Conservation (phyloP, 64 coral and sea anemone species). For the Hydrozoanthus tunicans region DNA sequence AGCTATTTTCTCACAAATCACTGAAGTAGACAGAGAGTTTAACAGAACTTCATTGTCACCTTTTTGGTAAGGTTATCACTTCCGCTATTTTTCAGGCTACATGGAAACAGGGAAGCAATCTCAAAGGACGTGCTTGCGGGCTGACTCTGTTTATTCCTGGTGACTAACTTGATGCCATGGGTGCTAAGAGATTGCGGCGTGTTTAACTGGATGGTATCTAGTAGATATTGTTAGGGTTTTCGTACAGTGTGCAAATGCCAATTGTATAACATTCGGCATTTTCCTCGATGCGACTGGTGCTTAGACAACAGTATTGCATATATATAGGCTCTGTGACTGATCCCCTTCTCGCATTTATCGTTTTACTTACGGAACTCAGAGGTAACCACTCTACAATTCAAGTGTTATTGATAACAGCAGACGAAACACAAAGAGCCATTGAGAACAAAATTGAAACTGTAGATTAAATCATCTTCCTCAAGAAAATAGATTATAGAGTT, state of each 20-base stretch:
- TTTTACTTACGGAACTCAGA: neutral
- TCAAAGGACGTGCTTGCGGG: neutral
- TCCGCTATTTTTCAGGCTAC: conserved; percentile 22
- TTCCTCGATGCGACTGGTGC: no score
- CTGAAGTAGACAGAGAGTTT: conserved; percentile 34
- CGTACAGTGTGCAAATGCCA: no score
- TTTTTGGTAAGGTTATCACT: conserved; percentile 12
- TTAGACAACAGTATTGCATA: no score
- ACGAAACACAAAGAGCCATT: no score
- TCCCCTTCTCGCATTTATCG: neutral
- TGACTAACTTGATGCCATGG: neutral
- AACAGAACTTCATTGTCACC: conserved; percentile 16
- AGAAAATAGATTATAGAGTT: no score
- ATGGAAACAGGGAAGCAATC: neutral
- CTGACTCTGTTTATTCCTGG: neutral
- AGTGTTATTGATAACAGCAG: no score
- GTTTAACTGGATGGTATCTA: neutral
- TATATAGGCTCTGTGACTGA: neutral
- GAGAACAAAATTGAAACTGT: no score
- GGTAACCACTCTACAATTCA: no score
- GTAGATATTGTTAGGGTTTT: no score
- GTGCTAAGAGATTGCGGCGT: neutral
- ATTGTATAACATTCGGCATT: no score
- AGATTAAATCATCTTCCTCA: no score
- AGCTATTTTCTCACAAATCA: conserved; percentile 45